phyloP scores from a whole-genome alignment of 2,797 vertebrate species.

The Schizothorax lantsangensis region DNA sequence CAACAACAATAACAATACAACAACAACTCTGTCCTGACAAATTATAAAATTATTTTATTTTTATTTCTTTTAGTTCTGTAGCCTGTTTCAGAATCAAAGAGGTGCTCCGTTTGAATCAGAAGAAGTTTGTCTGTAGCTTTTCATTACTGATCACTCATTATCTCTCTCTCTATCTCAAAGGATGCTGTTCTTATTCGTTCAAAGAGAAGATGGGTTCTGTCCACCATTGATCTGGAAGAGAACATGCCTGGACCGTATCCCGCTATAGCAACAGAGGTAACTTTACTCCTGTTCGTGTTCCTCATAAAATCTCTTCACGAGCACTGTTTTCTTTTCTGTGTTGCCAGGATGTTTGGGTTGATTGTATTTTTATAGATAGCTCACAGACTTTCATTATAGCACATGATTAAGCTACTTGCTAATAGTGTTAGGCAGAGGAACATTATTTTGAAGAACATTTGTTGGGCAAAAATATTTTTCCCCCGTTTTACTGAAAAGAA shows the following conservation, averaged over 20 bases:
- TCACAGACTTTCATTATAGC: neutral
- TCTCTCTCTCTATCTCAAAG: slow-evolving; percentile 60
- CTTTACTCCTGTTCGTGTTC: neutral
- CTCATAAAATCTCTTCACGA: neutral
- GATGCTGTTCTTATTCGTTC: slow-evolving; percentile 69
- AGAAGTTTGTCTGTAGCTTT: neutral
- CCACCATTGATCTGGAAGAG: slow-evolving; percentile 81
- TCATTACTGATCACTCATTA: neutral
- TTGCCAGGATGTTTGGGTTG: neutral
- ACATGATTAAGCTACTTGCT: too few relatives aligned
- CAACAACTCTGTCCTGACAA: too few relatives aligned
- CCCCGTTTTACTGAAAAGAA: too few relatives aligned
- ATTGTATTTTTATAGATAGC: neutral
- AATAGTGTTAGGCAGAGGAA: neutral
- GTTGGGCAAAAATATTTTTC: too few relatives aligned
- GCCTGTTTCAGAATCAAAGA: too few relatives aligned
- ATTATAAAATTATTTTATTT: neutral
- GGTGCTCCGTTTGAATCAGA: too few relatives aligned
- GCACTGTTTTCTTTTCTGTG: neutral
- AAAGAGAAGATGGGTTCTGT: slow-evolving; percentile 86
- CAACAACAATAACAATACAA: too few relatives aligned
- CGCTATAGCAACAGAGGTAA: slow-evolving; percentile 65
- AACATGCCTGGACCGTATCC: slow-evolving; percentile 80
- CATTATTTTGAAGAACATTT: neutral
- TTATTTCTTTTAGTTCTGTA: neutral